Conservation (phyloP, 2,797 vertebrate species). For the Tachyglossus aculeatus region DNA sequence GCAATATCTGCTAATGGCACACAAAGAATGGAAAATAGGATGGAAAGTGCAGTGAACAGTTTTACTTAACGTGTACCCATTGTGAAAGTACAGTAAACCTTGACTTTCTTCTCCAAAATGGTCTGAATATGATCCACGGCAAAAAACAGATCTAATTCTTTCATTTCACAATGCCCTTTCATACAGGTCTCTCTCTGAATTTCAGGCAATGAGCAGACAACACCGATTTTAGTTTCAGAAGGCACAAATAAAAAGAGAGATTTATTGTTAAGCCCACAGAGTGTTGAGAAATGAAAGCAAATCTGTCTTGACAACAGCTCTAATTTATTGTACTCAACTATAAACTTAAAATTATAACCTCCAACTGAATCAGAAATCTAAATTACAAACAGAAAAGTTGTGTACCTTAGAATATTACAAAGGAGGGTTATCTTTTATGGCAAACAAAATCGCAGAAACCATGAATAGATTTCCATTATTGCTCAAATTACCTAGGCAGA, state of each 20-base stretch:
- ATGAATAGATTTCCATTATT: not conserved
- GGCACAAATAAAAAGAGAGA: conserved; percentile 24
- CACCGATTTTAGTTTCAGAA: conserved; percentile 14
- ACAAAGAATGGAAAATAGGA: not conserved
- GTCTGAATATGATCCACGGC: not conserved
- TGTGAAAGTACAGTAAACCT: not conserved
- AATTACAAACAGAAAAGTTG: conserved; percentile 11
- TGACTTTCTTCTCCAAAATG: not conserved
- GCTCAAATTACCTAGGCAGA: not conserved
- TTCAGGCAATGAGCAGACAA: conserved; percentile 5
- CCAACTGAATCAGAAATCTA: not conserved
- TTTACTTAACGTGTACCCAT: not conserved
- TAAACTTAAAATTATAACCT: not conserved
- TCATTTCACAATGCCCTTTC: not conserved
- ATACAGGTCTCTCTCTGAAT: not conserved
- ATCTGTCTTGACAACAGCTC: not conserved
- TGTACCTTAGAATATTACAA: not conserved
- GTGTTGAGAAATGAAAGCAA: not conserved
- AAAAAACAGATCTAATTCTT: not conserved
- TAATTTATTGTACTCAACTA: not conserved
- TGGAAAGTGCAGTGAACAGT: not conserved
- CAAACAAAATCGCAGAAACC: conserved; percentile 14
- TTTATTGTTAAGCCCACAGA: not conserved
- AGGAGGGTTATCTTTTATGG: not conserved
- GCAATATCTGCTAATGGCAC: not conserved